Evolutionary conservation across 1,140 invertebrate species (phyloP), one percentile per base, ranked within the genome.

Genomic region (Elysia chlorotica): DNA sequence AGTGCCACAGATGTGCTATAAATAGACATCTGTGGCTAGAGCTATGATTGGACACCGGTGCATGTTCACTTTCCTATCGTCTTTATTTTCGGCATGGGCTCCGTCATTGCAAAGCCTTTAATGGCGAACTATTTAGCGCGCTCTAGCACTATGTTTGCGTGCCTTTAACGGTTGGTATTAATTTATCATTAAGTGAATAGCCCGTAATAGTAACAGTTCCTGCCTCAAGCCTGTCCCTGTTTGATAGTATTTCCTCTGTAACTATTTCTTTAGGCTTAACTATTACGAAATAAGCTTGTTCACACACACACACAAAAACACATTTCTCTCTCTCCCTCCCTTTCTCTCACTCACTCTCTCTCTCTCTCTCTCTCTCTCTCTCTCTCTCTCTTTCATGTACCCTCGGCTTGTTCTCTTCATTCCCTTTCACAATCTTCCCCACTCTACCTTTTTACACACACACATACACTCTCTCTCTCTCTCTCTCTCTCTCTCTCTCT

Each of bases 311-410:
- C 14, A 53, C 3, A 19, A 35, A 30, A 21, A 2, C 28, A n/a
- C 38, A 33, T 38, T 17, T 30, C 3, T 37, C 19, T 61, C 53
- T 38, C 5, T 61, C 33, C n/a, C 10, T 62, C 36, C 36, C 31
- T 62, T 0, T 41, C 36, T 71, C 5, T 38, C 23, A 38, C 31
- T 59, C 56, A 38, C 31, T 41, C 23, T 54, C 57, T 59, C 35
- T 62, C 57, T 59, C 56, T 37, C n/a, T 25, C 33, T 61, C 57
- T 38, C 30, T 70, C 54, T 31, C 54, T 70, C 30, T 56, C 31
- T 70, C 30, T 59, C 30, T 70, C n/a, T n/a, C n/a, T n/a, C n/a
- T n/a, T n/a, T n/a, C n/a, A n/a, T n/a, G n/a, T n/a, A n/a, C n/a
- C 53, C 38, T 37, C 36, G 3, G 33, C 30, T 70, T n/a, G 33